phyloP scores from a whole-genome alignment of 1,140 invertebrate genomes.

The Lepidurus apus region DNA sequence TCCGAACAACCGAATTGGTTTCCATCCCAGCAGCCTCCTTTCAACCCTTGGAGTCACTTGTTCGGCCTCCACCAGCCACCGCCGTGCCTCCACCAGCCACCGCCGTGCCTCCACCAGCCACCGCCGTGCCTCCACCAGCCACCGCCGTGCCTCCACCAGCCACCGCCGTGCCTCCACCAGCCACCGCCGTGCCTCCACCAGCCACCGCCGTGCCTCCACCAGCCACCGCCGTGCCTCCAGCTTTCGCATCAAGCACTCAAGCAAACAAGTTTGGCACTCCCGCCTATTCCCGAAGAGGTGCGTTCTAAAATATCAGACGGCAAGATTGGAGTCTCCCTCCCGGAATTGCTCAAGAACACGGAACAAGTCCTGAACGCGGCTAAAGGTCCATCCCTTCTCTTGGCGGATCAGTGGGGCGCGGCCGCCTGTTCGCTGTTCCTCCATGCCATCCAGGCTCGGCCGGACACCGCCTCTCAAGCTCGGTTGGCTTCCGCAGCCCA shows the following conservation, averaged over 20 bases:
- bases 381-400: background rate
- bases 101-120: no score
- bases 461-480: background rate
- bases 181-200: no score
- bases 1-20: background rate
- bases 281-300: background rate
- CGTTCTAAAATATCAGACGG: background rate
- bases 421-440: background rate
- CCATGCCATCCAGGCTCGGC: background rate
- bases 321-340: background rate
- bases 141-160: no score
- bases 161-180: no score
- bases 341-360: background rate
- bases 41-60: background rate
- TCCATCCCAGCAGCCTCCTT: background rate
- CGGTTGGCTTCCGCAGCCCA: background rate
- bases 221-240: background rate
- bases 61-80: no score
- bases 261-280: background rate
- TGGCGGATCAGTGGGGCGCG: background rate
- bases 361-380: background rate
- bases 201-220: no score
- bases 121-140: background rate
- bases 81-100: no score
- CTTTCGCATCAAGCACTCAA: background rate